Base-by-base conservation (phyloP, 2,797 vertebrate genomes). In the Columba guinea region DNA sequence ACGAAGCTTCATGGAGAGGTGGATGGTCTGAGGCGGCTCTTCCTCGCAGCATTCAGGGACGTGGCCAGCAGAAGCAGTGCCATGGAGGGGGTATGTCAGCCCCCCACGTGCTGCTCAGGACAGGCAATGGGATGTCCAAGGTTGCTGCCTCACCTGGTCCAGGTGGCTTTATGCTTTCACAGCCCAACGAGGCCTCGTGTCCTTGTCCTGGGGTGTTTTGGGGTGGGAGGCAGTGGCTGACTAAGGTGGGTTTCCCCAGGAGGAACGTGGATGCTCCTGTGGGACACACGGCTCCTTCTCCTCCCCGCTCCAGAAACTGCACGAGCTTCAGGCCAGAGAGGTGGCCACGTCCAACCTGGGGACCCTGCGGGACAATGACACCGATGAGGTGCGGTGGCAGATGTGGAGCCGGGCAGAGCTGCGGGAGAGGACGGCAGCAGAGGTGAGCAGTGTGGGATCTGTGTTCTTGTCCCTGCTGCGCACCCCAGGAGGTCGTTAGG, bases 1-100 rank as follows among this genome's bases (percentile, higher is more conserved):
- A 94, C 3, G 3, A 98, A 97, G 55, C 95, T 98, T 49, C 96
- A 95, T 7, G 76, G 94, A 75, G 97, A 98, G 92, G 95, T 98
- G 84, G 95, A 97, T 35, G 97, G 96, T 26, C 76, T 98, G 53
- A 97, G 96, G 62, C 96, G 97, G 30, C 75, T 97, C 30, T 96
- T 98, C 70, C 86, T 98, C 11, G 28, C 92, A 56, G 97, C 97
- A 24, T 95, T 98, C 70, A 97, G 97, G 93, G 97, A 97, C 5
- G 32, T 98, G 67, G 93, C 97, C 64, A 95, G 80, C 84, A 98
- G 97, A 82, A 98, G 90, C 93, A 97, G 95, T 39, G 87, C 83
- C 2, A 64, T 97, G 49, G 98, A 98, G 94, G 89, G 93, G 93
- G 98, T 98, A 83, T 96, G 96, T 68, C 30, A 78, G 77, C 34